Base-by-base conservation (phyloP, 2,113 vertebrate genomes). In the Mus pahari region DNA sequence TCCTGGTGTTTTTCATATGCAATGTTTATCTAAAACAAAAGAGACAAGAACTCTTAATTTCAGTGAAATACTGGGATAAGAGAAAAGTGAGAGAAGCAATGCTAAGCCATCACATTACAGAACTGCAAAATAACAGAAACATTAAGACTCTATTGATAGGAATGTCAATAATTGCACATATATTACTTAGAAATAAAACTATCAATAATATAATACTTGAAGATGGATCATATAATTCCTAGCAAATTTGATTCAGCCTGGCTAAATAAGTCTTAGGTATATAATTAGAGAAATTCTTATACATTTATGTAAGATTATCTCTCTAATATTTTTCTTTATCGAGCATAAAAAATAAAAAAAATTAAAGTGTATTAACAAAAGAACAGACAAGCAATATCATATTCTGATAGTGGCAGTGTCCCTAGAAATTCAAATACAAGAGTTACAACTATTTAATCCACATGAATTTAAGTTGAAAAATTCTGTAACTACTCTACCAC, bases 351-450 rank as follows among this genome's bases (percentile, higher is more conserved):
- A 62, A 45, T 4, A 58, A 58, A 58, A 77, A 92, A 19, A 5
- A 58, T 19, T 5, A 58, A 19, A 79, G 26, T 58, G 0, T 26
- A 95, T 48, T 31, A 88, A 31, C 24, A 66, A 90, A 19, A 90
- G 6, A 87, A 74, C 16, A 86, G 33, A 10, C n/a, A 90, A 89
- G 58, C 4, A 55, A 55, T 60, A 13, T 17, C 88, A 84, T 75
- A 95, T 42, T 70, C 5, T 64, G 90, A 78, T 26, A 93, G 71
- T 73, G 28, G 16, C 31, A 83, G 48, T 50, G 17, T 77, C 20
- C 42, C 39, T 28, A 89, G 39, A 0, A 91, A 93, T 83, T 93
- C 48, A 93, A 93, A 78, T 87, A 36, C 20, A 94, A 90, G 53
- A 89, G 45, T 31, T 66, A 88, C 31, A 94, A 13, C 70, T 90